Conservation (phyloP, 2,888 invertebrate species). For the Parasteatoda lunata region DNA sequence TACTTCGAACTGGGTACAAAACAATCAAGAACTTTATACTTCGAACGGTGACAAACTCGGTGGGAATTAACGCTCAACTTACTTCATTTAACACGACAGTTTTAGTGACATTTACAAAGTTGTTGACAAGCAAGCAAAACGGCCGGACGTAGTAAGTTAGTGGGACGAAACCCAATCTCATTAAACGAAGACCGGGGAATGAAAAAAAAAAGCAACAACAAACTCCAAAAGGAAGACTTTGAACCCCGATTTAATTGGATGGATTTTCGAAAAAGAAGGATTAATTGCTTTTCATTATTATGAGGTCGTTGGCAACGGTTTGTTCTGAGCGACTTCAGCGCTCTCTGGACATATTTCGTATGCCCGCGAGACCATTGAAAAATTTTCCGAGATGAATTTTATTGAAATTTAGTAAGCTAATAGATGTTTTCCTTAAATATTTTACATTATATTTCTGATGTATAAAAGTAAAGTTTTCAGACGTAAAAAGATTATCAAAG, state of each 20-base stretch:
- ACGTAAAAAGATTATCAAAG: too few species aligned
- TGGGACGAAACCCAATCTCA: neutral
- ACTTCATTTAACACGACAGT: slow-evolving; percentile 2
- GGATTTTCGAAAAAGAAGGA: neutral
- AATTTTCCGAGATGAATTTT: too few species aligned
- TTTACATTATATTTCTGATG: too few species aligned
- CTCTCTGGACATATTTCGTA: neutral
- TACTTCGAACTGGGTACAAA: neutral
- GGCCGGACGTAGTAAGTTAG: neutral
- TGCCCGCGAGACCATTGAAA: too few species aligned
- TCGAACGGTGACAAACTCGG: neutral
- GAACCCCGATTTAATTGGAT: neutral
- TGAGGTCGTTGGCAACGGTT: neutral
- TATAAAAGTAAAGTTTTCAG: too few species aligned
- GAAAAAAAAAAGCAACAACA: neutral
- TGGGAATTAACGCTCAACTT: neutral
- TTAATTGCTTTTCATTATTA: slow-evolving; percentile 3
- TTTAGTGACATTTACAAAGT: slow-evolving; percentile 2
- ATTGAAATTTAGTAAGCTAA: too few species aligned
- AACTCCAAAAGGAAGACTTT: neutral
- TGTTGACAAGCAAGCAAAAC: slow-evolving; percentile 5
- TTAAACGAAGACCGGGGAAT: neutral
- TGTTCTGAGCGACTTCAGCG: neutral
- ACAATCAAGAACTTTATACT: neutral
- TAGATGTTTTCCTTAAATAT: too few species aligned